A percentile compares a stretch with the other conserved stretches of the same genome.
phyloP scores from a whole-genome alignment of 2,113 vertebrate genomes.

The Oncorhynchus nerka region DNA sequence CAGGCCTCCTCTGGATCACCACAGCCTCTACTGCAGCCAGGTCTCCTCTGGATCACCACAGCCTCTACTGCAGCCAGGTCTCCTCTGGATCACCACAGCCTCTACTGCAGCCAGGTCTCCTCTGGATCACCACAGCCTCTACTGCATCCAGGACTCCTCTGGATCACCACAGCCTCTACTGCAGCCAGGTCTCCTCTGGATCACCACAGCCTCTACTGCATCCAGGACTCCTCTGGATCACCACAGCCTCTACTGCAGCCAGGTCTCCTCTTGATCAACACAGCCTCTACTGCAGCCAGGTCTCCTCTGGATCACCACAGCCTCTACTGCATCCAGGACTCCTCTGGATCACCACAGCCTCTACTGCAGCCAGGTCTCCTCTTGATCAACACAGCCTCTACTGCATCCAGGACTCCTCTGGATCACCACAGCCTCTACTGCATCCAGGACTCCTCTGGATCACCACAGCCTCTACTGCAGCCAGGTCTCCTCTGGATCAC shows the following conservation, averaged over 20 bases:
- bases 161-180: slow-evolving; percentile 58
- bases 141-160: too few relatives aligned
- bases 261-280: slow-evolving; percentile 22
- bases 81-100: slow-evolving; percentile 59
- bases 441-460: too few relatives aligned
- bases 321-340: too few relatives aligned
- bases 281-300: slow-evolving; percentile 8
- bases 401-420: too few relatives aligned
- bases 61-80: neutral
- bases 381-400: slow-evolving; percentile 59
- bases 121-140: slow-evolving; percentile 35
- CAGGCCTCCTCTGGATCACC: slow-evolving; percentile 54
- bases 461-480: slow-evolving; percentile 59
- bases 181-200: too few relatives aligned
- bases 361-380: too few relatives aligned
- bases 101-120: too few relatives aligned
- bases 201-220: slow-evolving; percentile 37
- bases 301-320: too few relatives aligned
- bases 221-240: slow-evolving; percentile 19
- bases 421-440: slow-evolving; percentile 59
- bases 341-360: too few relatives aligned
- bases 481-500: slow-evolving; percentile 42
- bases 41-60: slow-evolving; percentile 58
- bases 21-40: slow-evolving; percentile 7
- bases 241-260: slow-evolving; percentile 50